Evolutionary conservation across 2,113 vertebrate genomes (phyloP), one percentile per base, ranked within the genome.

Genomic region (Gavialis gangeticus): DNA sequence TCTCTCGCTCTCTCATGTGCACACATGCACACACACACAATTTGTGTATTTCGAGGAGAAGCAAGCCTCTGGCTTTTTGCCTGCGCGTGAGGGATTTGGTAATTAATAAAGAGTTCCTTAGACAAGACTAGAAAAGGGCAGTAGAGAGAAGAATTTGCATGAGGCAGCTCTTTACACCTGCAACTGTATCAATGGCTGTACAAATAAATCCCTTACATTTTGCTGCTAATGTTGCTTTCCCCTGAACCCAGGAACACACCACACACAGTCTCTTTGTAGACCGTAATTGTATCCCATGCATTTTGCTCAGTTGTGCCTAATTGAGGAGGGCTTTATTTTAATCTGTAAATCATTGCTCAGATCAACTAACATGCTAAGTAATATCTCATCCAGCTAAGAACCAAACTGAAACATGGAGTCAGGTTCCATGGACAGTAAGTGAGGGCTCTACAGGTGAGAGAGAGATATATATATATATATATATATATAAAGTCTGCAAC

Each of bases 141-240:
- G 59, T 15, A 82, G 89, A 88, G 79, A 94, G 83, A 90, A 92
- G 83, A 66, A 71, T 91, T 92, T 95, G 59, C 84, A 93, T 84
- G 82, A 94, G 77, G 79, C 75, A 84, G 62, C 91, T 91, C 81
- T 88, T 91, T 95, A 94, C 81, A 90, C 71, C 83, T 93, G 92
- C 93, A 95, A 84, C 46, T 75, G 25, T 66, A n/a, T 30, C 16
- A n/a, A 17, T 66, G 64, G n/a, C 46, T 66, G 56, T 71, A 92
- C 85, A 92, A 92, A 96, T 91, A 94, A 95, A 96, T 83, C 46
- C 84, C 82, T 92, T 4, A 1, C 64, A 84, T 78, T 86, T 86
- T 69, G 34, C 80, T 91, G 85, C 92, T 83, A 92, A 78, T 37
- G 27, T 75, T 77, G 10, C 64, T 79, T 85, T 84, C 15, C 46